Percentiles rank a stretch among this genome's conserved stretches.
Conservation (phyloP, 2,888 invertebrate genomes). For the Phalangium opilio region DNA sequence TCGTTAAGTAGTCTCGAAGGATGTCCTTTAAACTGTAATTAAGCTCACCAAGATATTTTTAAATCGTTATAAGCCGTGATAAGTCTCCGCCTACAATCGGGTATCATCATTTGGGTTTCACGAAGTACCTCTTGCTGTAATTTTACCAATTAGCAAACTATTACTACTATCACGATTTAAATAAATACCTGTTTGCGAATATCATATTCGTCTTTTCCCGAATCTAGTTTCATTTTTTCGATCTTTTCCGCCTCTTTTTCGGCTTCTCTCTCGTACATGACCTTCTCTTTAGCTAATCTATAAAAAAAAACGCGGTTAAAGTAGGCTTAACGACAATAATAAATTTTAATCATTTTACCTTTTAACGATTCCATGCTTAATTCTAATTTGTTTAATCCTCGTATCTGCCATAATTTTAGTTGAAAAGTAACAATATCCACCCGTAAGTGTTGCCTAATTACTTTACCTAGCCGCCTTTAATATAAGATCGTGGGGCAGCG, state of each 20-base stretch:
- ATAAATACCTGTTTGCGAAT: neutral
- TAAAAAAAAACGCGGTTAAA: too few relatives aligned
- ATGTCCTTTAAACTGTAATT: slow-evolving; percentile 2
- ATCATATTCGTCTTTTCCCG: slow-evolving; percentile 1
- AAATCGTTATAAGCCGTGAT: slow-evolving; percentile 59
- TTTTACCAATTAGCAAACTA: neutral
- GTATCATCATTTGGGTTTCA: slow-evolving; percentile 81
- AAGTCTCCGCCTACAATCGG: slow-evolving; percentile 66
- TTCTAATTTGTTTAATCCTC: too few relatives aligned
- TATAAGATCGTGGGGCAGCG: too few relatives aligned
- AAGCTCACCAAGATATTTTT: slow-evolving; percentile 40
- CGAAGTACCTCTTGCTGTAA: slow-evolving; percentile 69
- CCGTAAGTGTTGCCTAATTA: too few relatives aligned
- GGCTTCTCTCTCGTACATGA: neutral
- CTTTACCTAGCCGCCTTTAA: too few relatives aligned
- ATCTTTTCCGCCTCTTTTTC: neutral
- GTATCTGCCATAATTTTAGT: too few relatives aligned
- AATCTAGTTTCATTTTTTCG: neutral
- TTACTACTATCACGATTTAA: too few relatives aligned
- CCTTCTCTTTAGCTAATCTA: neutral
- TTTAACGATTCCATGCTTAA: too few relatives aligned
- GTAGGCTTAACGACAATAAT: too few relatives aligned
- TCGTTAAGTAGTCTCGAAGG: neutral
- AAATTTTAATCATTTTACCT: too few relatives aligned
- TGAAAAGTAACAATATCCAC: too few relatives aligned